phyloP scores from a whole-genome alignment of 2,888 invertebrate species.

The Anoncus sp. region DNA sequence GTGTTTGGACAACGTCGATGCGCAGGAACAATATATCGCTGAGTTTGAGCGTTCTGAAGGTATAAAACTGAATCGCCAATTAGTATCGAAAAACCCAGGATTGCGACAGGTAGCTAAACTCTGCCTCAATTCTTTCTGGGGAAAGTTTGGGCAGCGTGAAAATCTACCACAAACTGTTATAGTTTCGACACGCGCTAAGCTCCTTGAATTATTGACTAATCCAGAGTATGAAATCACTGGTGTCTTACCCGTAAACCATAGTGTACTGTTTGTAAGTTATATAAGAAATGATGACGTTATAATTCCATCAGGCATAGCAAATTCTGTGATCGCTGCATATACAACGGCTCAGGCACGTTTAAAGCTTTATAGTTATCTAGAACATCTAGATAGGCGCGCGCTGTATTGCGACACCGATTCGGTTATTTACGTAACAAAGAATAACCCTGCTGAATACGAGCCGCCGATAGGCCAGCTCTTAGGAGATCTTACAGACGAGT shows the following conservation, averaged over 20 bases:
- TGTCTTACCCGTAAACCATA: slow-evolving; percentile 41
- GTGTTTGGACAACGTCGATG: slow-evolving; percentile 55
- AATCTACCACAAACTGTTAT: slow-evolving; percentile 65
- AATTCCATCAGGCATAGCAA: slow-evolving; percentile 60
- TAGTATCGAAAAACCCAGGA: slow-evolving; percentile 68
- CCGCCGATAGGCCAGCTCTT: slow-evolving; percentile 72
- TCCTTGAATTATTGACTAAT: slow-evolving; percentile 59
- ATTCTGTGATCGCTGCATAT: slow-evolving; percentile 77
- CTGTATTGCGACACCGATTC: slow-evolving; percentile 80
- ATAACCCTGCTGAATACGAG: slow-evolving; percentile 43
- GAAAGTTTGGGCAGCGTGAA: slow-evolving; percentile 72
- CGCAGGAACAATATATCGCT: slow-evolving; percentile 31
- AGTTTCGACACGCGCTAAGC: slow-evolving; percentile 47
- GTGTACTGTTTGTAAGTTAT: slow-evolving; percentile 41
- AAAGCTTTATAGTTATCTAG: slow-evolving; percentile 74
- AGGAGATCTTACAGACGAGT: slow-evolving; percentile 78
- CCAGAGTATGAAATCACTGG: slow-evolving; percentile 61
- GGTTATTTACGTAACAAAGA: slow-evolving; percentile 71
- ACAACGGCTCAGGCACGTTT: slow-evolving; percentile 77
- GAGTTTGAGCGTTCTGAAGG: slow-evolving; percentile 61
- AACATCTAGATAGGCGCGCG: slow-evolving; percentile 71
- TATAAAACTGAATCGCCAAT: slow-evolving; percentile 62
- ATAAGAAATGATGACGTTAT: slow-evolving; percentile 59
- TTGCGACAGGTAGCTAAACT: slow-evolving; percentile 70
- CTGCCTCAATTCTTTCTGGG: slow-evolving; percentile 73